phyloP scores from a whole-genome alignment of 2,888 invertebrate genomes.

The Leptopilina syphax region DNA sequence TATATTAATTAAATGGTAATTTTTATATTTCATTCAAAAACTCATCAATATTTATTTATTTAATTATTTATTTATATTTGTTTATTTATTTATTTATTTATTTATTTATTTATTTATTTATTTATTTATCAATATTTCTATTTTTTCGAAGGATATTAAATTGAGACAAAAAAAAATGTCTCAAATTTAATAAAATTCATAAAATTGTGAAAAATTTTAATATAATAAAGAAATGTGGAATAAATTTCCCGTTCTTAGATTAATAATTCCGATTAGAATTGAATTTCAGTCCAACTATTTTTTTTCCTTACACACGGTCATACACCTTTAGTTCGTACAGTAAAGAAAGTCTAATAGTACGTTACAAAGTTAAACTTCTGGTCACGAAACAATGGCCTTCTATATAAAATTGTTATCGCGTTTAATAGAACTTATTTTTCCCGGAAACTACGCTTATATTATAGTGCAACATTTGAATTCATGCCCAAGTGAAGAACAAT shows the following conservation, averaged over 20 bases:
- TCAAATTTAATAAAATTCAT: too few species aligned
- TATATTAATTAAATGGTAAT: too few species aligned
- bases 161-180: too few species aligned
- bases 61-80: too few species aligned
- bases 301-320: not conserved
- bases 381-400: constrained; percentile 10
- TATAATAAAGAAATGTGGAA: not conserved
- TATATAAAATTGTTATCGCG: constrained; percentile 1
- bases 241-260: not conserved
- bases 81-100: too few species aligned
- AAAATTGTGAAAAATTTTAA: not conserved
- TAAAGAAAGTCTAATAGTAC: not conserved
- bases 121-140: too few species aligned
- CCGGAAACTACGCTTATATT: not conserved
- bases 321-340: not conserved
- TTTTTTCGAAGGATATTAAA: too few species aligned
- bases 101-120: too few species aligned
- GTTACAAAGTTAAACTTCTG: not conserved
- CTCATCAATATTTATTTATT: not conserved
- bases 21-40: not conserved
- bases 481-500: not conserved
- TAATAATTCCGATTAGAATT: not conserved
- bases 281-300: not conserved
- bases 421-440: constrained; percentile 1
- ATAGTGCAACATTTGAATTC: not conserved